A percentile compares a stretch with the other conserved stretches of the same genome.
These are phyloP conservation scores for Flexamia atlantica DNA, from an alignment of 2,888 invertebrate genomes.

Conservation along the genomic window DNA sequence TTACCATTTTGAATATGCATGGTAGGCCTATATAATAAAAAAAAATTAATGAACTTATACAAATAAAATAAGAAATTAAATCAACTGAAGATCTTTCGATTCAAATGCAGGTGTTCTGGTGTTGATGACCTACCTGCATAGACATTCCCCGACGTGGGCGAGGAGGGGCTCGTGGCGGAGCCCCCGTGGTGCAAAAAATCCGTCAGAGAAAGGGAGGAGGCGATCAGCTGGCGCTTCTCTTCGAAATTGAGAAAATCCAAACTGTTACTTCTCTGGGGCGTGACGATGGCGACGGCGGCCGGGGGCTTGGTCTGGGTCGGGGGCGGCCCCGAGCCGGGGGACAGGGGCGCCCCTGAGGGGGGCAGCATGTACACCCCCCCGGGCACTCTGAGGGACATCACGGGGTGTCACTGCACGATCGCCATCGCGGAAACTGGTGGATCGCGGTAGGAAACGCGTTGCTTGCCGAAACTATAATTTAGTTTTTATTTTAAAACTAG, in stretches of 20 bases:
- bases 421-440: neutral
- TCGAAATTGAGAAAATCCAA: slow-evolving; percentile 95
- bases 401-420: neutral
- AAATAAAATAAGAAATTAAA: too few relatives aligned
- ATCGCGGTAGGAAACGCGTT: neutral
- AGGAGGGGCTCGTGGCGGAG: slow-evolving; percentile 75
- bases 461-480: neutral
- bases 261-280: slow-evolving; percentile 88
- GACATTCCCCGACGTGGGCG: slow-evolving; percentile 70
- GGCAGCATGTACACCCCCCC: slow-evolving; percentile 59
- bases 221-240: slow-evolving; percentile 93
- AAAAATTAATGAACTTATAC: too few relatives aligned
- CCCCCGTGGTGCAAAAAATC: slow-evolving; percentile 87
- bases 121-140: slow-evolving; percentile 66
- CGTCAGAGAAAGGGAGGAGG: slow-evolving; percentile 90
- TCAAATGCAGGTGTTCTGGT: neutral
- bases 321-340: slow-evolving; percentile 64
- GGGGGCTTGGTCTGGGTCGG: slow-evolving; percentile 61
- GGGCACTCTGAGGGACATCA: slow-evolving; percentile 61
- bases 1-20: too few relatives aligned
- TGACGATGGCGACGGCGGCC: slow-evolving; percentile 77
- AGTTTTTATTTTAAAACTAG: too few relatives aligned
- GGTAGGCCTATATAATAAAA: too few relatives aligned
- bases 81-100: too few relatives aligned
- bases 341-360: slow-evolving; percentile 53